Evolutionary conservation across 2,113 vertebrate genomes (phyloP).

Genomic region (rabbit (Oryctolagus cuniculus)): mOryCun1.1 NC_091433.1:156058001-156058500

Average conservation of each 20-base stretch:
- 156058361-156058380: background rate
- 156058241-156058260: background rate
- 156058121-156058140: conserved; percentile 1
- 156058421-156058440: too few relatives aligned
- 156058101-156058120: background rate
- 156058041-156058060: conserved; percentile 38
- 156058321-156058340: conserved; percentile 56
- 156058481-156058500: too few relatives aligned
- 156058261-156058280: conserved; percentile 10
- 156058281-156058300: conserved; percentile 51
- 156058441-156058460: too few relatives aligned
- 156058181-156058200: background rate
- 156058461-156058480: too few relatives aligned
- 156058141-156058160: background rate
- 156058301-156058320: conserved; percentile 1
- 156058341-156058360: conserved; percentile 53
- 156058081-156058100: conserved; percentile 37
- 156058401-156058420: too few relatives aligned
- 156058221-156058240: conserved; percentile 26
- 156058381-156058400: conserved; percentile 44
- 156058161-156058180: background rate
- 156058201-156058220: background rate
- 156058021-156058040: conserved; percentile 38
- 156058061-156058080: conserved; percentile 55
- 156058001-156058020: conserved; percentile 15